Percentiles rank a stretch among this genome's conserved stretches.
phyloP scores from a whole-genome alignment of 2,888 invertebrate species.

The Acrobasis suavella region DNA sequence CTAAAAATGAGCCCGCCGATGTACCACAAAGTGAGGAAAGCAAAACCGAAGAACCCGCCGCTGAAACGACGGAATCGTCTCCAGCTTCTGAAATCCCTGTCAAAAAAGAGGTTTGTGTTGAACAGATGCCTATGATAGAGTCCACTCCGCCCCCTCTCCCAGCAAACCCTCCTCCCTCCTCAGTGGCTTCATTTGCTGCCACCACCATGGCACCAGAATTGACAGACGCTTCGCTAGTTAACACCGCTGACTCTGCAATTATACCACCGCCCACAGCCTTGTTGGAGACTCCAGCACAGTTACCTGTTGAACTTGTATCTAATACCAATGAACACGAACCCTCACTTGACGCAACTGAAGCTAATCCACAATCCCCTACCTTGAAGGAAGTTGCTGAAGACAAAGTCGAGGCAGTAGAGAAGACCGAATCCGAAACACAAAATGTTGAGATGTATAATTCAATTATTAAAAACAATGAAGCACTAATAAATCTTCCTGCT shows the following conservation, averaged over 20 bases:
- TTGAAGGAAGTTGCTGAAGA: constrained; percentile 40
- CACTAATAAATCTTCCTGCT: not conserved
- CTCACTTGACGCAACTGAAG: constrained; percentile 32
- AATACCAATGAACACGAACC: constrained; percentile 33
- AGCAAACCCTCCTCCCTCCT: constrained; percentile 88
- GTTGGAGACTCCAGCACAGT: constrained; percentile 48
- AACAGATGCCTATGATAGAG: constrained; percentile 84
- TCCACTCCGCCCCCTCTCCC: constrained; percentile 88
- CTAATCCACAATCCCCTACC: constrained; percentile 37
- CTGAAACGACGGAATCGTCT: constrained; percentile 61
- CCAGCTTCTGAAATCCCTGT: constrained; percentile 71
- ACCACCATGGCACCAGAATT: constrained; percentile 84
- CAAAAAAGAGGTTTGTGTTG: constrained; percentile 81
- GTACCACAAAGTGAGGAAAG: constrained; percentile 51
- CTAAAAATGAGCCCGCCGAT: constrained; percentile 52
- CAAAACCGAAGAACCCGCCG: constrained; percentile 59
- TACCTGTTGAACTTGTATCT: constrained; percentile 39
- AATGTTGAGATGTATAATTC: not conserved
- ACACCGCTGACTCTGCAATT: constrained; percentile 62
- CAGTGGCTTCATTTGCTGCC: constrained; percentile 88
- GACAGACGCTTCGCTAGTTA: constrained; percentile 71
- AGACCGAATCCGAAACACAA: constrained; percentile 12
- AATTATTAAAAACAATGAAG: not conserved
- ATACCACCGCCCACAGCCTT: constrained; percentile 52
- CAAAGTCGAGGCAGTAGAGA: constrained; percentile 26